phyloP scores from a whole-genome alignment of 2,113 vertebrate species.

The Benthochromis sp. region DNA sequence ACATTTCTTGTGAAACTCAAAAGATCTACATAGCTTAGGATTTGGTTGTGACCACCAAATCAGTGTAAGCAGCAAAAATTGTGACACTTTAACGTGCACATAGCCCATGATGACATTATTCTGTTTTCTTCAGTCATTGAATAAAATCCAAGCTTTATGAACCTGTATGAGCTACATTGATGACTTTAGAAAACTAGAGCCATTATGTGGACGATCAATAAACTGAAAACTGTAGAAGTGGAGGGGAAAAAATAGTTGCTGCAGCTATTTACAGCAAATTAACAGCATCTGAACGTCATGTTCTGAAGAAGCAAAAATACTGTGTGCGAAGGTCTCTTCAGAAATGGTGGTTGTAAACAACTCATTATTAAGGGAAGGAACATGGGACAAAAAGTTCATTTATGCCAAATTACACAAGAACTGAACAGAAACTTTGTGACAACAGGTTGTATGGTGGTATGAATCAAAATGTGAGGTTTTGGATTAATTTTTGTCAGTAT shows the following conservation, averaged over 20 bases:
- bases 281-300: background rate
- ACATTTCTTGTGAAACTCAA: background rate
- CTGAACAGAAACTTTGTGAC: background rate
- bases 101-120: background rate
- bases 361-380: background rate
- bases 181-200: background rate
- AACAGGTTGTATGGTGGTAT: background rate
- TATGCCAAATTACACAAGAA: background rate
- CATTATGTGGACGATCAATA: background rate
- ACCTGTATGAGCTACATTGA: background rate
- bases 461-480: background rate
- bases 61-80: background rate
- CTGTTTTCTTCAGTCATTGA: background rate
- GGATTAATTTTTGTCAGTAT: background rate
- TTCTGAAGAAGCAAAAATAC: background rate
- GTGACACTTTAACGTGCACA: background rate
- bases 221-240: background rate
- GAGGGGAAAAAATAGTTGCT: background rate
- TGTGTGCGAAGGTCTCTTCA: background rate
- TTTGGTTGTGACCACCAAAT: background rate
- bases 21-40: background rate
- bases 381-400: background rate
- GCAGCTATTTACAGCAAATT: background rate
- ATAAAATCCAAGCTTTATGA: background rate
- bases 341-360: background rate